Base-by-base conservation (phyloP, 2,797 vertebrate species). In the Remorina albescens region DNA sequence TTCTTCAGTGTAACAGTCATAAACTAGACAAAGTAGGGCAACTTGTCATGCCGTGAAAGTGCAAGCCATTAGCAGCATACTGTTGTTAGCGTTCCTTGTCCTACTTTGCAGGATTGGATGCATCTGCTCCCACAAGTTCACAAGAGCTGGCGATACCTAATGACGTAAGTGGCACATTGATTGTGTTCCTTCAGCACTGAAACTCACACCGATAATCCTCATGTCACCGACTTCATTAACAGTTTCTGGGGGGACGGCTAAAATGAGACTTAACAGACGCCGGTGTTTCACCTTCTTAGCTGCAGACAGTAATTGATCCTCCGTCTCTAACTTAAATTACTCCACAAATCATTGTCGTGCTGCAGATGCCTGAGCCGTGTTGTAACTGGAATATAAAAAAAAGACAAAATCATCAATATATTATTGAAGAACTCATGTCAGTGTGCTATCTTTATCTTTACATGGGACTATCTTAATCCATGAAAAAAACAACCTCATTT, bases 101-200 rank as follows among this genome's bases (percentile, higher is more conserved):
- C 92, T 91, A 88, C 87, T 91, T 91, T 93, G 71, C 93, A 97
- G 96, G 96, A 93, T 87, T 97, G 93, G 96, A 97, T 91, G 90
- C 93, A 80, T 94, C 94, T 80, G 88, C 94, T 91, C 93, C 95
- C 90, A 95, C 96, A 90, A 97, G 94, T 95, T 96, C 97, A 94
- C 96, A 98, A 86, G 96, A 98, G 91, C 94, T 98, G 94, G 96
- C 95, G 83, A 96, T 98, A 95, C 96, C 96, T 90, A 97, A 98
- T 92, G 96, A 98, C 92, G 96, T 97, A 95, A 97, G 96, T 96
- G 74, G 59, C 73, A 75, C 67, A 80, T 67, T 85, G 73, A 90
- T 88, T 84, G 64, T 81, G 32, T 75, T 79, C 63, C 61, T 21
- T 32, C 68, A 42, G 59, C 78, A 62, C 56, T 65, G 62, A 80